These are phyloP conservation scores for Hofmannophila pseudospretella DNA, from an alignment of 2,888 invertebrate species.

Conservation along the genomic window DNA sequence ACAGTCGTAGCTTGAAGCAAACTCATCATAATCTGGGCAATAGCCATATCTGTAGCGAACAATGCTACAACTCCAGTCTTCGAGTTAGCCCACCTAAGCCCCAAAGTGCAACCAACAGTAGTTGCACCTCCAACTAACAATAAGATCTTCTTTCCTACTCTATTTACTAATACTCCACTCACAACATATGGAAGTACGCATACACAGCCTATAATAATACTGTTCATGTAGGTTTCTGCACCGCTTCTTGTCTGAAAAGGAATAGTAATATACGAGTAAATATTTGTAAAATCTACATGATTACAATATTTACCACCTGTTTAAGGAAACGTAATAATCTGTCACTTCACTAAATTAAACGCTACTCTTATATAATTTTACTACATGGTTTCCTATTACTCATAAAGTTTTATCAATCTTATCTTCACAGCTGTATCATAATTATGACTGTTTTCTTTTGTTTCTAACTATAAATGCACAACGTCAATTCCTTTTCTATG, in stretches of 20 bases:
- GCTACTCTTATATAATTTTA: no score
- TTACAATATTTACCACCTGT: no score
- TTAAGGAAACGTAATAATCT: no score
- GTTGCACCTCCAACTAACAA: slow-evolving; percentile 29
- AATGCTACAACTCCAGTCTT: slow-evolving; percentile 39
- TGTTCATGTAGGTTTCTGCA: slow-evolving; percentile 53
- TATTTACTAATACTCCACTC: slow-evolving; percentile 43
- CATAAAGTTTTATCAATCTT: no score
- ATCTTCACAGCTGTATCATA: no score
- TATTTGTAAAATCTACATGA: no score
- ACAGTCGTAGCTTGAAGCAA: slow-evolving; percentile 42
- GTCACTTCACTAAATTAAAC: no score
- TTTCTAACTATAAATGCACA: no score
- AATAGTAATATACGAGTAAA: no score
- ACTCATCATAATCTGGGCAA: slow-evolving; percentile 38
- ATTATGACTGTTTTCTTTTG: no score
- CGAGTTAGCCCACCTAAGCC: slow-evolving; percentile 38
- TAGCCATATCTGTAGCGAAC: slow-evolving; percentile 34
- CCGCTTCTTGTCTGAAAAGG: slow-evolving; percentile 51
- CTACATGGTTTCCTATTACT: no score
- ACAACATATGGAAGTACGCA: slow-evolving; percentile 41
- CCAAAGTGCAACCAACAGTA: slow-evolving; percentile 25
- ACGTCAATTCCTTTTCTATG: no score
- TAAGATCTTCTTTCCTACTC: slow-evolving; percentile 47
- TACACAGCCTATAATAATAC: slow-evolving; percentile 45